A percentile compares a stretch with the other conserved stretches of the same genome.
These are phyloP conservation scores for Sterna hirundo DNA, from an alignment of 2,113 vertebrate genomes.

Conservation along the genomic window DNA sequence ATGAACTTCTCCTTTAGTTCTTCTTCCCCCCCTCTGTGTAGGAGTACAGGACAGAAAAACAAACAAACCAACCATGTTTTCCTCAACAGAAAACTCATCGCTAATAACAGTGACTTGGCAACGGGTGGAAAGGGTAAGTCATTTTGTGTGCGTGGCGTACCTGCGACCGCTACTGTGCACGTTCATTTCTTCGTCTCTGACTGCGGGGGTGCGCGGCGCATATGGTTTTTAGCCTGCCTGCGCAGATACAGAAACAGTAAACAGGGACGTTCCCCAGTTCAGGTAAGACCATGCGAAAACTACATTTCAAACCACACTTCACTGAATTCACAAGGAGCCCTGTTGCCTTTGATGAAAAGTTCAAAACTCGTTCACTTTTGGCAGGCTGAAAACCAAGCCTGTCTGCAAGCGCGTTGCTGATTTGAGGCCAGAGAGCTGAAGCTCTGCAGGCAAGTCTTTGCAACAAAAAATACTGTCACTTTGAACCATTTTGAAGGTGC, in stretches of 20 bases:
- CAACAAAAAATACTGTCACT: background rate
- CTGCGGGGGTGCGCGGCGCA: background rate
- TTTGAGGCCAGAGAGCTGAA: background rate
- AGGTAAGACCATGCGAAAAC: background rate
- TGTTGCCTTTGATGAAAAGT: background rate
- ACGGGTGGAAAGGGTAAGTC: background rate
- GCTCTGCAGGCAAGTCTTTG: background rate
- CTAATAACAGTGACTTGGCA: background rate
- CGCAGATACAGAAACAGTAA: background rate
- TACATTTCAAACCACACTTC: background rate
- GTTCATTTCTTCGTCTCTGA: no score
- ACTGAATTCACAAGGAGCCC: background rate
- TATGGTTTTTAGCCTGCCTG: background rate
- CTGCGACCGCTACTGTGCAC: fast-evolving
- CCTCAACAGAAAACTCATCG: background rate
- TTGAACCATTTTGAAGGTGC: background rate
- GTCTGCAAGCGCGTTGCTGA: fast-evolving
- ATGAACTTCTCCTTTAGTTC: background rate
- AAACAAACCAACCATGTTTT: background rate
- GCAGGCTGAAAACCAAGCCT: background rate
- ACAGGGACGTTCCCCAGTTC: background rate
- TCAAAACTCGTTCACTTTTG: background rate
- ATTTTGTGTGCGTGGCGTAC: no score
- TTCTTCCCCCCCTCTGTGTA: background rate
- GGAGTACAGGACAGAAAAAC: background rate